Base-by-base conservation (phyloP, 2,888 invertebrate genomes). In the Epirrita christyi region DNA sequence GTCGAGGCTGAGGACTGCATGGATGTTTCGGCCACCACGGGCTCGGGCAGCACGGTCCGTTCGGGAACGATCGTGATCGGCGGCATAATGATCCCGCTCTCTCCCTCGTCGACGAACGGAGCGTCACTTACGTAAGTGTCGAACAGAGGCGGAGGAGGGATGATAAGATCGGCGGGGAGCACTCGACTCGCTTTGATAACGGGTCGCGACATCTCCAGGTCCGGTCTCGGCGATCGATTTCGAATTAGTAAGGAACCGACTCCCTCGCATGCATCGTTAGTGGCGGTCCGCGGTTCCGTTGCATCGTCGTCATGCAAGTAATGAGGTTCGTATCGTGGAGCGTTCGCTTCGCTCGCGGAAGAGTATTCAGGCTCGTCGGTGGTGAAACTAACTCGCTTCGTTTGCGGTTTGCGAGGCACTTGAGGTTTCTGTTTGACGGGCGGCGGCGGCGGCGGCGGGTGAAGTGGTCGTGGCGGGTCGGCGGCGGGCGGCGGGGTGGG, bases 321-420 rank as follows among this genome's bases (percentile, higher is more conserved):
- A 83, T 86, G 87, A 83, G 76, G 66, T 69, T 71, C 68, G 72
- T 71, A 64, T 63, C 71, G 77, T 61, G 70, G 71, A 53, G 73
- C 66, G 65, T 71, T 80, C 72, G 75, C 64, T 64, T 85, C 81
- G 75, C 73, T 76, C 63, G 75, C 64, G 74, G 61, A 56, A 77
- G 64, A 73, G 21, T 21, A 21, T 4, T 21, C 21, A 4, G 21
- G 68, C 68, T 79, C 79, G 59, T 88, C 86, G 75, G 80, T 76
- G 58, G 79, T 86, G 85, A 92, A 92, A 92, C 91, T 92, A 89
- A 92, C 91, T 90, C 91, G 88, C 75, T 92, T 92, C 73, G 76
- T 80, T 64, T 85, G 86, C 67, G 91, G 91, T 83, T 91, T 92
- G 68, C 87, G 87, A 52, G 91, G 89, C 76, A 91, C 89, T 84